Conservation (phyloP, 2,113 vertebrate genomes). For the Nycticorax nycticorax region DNA sequence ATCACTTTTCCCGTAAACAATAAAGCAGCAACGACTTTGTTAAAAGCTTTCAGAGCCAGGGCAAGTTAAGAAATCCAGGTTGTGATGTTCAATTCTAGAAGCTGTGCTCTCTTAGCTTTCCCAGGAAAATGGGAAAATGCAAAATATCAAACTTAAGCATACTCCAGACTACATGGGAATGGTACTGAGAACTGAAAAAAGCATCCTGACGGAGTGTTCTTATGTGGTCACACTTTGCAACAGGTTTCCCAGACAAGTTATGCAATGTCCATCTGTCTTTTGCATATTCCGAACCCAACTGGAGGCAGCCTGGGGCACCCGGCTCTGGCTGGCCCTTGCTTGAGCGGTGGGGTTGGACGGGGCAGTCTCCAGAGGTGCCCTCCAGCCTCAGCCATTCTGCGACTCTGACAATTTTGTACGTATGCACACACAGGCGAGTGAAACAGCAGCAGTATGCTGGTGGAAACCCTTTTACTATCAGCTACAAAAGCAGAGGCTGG, state of each 20-base stretch:
- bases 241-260: background rate
- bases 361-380: background rate
- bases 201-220: background rate
- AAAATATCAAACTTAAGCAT: background rate
- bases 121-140: background rate
- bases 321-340: background rate
- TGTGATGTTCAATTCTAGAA: background rate
- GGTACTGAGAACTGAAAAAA: background rate
- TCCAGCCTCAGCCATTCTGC: background rate
- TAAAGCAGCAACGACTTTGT: background rate
- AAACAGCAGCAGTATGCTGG: background rate
- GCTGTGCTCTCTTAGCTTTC: background rate
- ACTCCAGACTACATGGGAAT: background rate
- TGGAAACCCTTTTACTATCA: background rate
- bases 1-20: background rate
- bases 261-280: background rate
- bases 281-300: background rate
- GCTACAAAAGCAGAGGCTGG: background rate
- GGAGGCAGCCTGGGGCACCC: accelerated
- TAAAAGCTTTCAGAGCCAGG: background rate
- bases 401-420: background rate
- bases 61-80: background rate
- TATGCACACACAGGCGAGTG: background rate
- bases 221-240: background rate
- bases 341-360: background rate